phyloP scores from a whole-genome alignment of 2,113 vertebrate species.

The Taxidea taxus region DNA sequence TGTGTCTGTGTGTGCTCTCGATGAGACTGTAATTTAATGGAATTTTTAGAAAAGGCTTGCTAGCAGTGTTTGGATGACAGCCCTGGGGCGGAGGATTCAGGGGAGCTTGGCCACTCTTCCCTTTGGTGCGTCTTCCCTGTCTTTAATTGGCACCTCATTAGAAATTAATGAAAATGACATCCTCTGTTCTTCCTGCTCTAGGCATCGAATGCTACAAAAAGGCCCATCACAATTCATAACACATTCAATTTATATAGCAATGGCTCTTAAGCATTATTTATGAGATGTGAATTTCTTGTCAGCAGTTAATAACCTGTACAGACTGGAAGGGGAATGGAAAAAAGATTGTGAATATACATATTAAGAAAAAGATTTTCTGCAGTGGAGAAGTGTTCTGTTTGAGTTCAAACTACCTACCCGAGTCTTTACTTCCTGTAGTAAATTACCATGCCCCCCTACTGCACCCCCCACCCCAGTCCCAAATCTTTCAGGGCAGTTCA shows the following conservation, averaged over 20 bases:
- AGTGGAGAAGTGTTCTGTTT: slow-evolving; percentile 68
- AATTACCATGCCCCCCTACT: slow-evolving; percentile 5
- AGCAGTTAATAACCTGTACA: slow-evolving; percentile 86
- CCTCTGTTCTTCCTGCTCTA: slow-evolving; percentile 87
- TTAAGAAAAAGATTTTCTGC: slow-evolving; percentile 58
- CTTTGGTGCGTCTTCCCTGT: slow-evolving; percentile 82
- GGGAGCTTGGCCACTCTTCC: slow-evolving; percentile 83
- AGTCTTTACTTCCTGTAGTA: slow-evolving; percentile 59
- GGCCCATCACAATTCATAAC: slow-evolving; percentile 87
- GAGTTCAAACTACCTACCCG: slow-evolving; percentile 65
- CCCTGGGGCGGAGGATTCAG: slow-evolving; percentile 82
- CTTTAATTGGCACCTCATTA: slow-evolving; percentile 92
- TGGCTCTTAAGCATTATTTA: slow-evolving; percentile 89
- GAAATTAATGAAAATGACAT: slow-evolving; percentile 91
- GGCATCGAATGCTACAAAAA: slow-evolving; percentile 86
- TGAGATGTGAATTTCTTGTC: slow-evolving; percentile 88
- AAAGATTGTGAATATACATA: slow-evolving; percentile 50
- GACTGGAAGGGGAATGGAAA: slow-evolving; percentile 69
- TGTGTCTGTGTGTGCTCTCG: slow-evolving; percentile 81
- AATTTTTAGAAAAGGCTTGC: slow-evolving; percentile 82
- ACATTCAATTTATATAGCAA: slow-evolving; percentile 86
- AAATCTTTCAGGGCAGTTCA: slow-evolving; percentile 64
- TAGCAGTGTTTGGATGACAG: slow-evolving; percentile 78
- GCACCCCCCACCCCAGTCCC: neutral
- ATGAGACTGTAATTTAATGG: slow-evolving; percentile 87